Percentiles rank a stretch among this genome's conserved stretches.
These are phyloP conservation scores for Limnephilus auricula DNA, from an alignment of 2,888 invertebrate species.

Conservation along the genomic window DNA sequence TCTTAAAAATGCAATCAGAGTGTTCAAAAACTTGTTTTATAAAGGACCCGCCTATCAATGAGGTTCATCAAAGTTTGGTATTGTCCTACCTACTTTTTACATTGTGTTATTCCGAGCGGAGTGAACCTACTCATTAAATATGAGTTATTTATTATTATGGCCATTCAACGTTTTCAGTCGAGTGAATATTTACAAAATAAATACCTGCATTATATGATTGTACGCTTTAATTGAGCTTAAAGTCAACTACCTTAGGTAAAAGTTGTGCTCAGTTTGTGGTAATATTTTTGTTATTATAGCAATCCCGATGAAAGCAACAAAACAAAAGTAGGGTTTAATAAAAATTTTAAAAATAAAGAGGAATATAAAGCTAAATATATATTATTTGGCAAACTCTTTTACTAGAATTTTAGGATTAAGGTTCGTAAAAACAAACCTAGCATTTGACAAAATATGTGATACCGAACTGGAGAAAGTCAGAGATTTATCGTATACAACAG, in stretches of 20 bases:
- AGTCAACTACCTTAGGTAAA: not conserved
- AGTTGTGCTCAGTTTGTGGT: too few species aligned
- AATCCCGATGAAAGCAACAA: too few species aligned
- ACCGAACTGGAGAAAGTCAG: too few species aligned
- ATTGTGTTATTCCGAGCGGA: not conserved
- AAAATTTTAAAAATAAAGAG: too few species aligned
- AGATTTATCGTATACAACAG: not conserved
- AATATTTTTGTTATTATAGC: too few species aligned
- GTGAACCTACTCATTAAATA: not conserved
- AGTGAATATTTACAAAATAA: not conserved
- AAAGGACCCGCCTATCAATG: not conserved
- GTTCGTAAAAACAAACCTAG: too few species aligned
- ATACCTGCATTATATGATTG: not conserved
- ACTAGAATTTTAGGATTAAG: too few species aligned
- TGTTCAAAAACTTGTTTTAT: not conserved
- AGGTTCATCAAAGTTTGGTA: not conserved
- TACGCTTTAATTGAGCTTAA: not conserved
- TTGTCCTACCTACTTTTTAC: not conserved
- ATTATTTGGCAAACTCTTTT: too few species aligned
- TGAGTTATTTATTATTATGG: not conserved
- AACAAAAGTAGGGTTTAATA: too few species aligned
- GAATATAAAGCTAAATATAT: too few species aligned
- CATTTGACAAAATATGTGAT: too few species aligned
- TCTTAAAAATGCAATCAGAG: not conserved
- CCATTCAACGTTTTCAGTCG: not conserved